Conservation (phyloP, 2,797 vertebrate species). For the Lepilemur ruficaudatus region DNA sequence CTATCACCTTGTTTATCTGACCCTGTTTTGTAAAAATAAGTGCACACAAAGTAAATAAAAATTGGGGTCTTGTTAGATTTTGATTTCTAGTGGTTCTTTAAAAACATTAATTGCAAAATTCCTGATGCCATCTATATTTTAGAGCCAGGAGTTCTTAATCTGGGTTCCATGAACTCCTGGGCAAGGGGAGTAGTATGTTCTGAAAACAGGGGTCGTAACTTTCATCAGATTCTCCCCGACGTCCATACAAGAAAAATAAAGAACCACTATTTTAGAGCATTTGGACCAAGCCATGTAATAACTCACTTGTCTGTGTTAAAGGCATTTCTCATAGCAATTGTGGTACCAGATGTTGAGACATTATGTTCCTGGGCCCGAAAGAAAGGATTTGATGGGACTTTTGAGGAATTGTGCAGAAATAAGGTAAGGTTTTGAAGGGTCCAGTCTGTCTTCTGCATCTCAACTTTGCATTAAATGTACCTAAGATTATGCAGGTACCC, state of each 20-base stretch:
- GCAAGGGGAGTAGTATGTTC: neutral
- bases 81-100: neutral
- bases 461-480: accelerated
- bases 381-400: conserved; percentile 90
- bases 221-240: neutral
- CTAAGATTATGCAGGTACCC: neutral
- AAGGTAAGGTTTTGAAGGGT: conserved; percentile 83
- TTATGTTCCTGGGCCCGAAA: conserved; percentile 91
- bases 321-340: conserved; percentile 94
- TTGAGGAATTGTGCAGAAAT: conserved; percentile 91
- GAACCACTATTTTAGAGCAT: neutral
- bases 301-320: conserved; percentile 71
- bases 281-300: neutral
- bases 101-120: neutral
- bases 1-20: neutral
- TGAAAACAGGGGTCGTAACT: neutral
- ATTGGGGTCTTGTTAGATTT: neutral
- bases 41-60: neutral
- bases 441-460: accelerated
- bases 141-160: neutral
- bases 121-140: neutral
- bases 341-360: conserved; percentile 93
- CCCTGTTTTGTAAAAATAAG: neutral
- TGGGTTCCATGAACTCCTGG: neutral
- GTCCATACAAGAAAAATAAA: neutral